Percentiles rank a stretch among this genome's conserved stretches.
phyloP scores from a whole-genome alignment of 1,140 invertebrate genomes.

The Wasmannia auropunctata region DNA sequence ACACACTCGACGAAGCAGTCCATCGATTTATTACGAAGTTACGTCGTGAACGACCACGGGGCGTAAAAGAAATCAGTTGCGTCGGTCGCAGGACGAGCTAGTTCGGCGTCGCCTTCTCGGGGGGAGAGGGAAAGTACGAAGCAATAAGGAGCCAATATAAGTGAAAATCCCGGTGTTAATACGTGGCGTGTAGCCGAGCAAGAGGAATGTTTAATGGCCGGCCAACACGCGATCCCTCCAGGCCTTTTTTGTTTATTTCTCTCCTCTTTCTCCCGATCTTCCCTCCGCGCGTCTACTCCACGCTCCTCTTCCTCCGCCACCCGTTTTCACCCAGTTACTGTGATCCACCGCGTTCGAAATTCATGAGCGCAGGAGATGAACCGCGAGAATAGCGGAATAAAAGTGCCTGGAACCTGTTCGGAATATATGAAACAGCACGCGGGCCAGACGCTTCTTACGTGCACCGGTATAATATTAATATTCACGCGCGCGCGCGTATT shows the following conservation, averaged over 20 bases:
- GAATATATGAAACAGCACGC: slow-evolving; percentile 14
- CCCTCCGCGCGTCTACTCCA: slow-evolving; percentile 6
- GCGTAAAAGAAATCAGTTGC: slow-evolving; percentile 5
- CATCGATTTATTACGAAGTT: slow-evolving; percentile 40
- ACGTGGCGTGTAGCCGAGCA: slow-evolving; percentile 39
- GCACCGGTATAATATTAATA: not conserved
- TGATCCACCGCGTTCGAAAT: slow-evolving; percentile 48
- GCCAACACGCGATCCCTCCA: slow-evolving; percentile 59
- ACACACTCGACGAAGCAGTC: slow-evolving; percentile 11
- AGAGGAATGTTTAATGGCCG: slow-evolving; percentile 55
- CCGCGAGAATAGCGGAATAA: slow-evolving; percentile 41
- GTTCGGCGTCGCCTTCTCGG: not conserved
- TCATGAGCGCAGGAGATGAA: slow-evolving; percentile 25
- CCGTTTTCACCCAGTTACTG: slow-evolving; percentile 53
- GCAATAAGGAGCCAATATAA: slow-evolving; percentile 51
- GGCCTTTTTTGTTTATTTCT: slow-evolving; percentile 37
- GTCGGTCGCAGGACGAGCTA: not conserved
- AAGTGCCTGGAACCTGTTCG: slow-evolving; percentile 10
- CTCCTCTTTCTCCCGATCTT: not conserved
- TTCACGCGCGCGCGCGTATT: not conserved
- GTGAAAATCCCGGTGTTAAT: slow-evolving; percentile 68
- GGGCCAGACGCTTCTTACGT: not conserved
- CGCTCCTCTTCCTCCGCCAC: not conserved
- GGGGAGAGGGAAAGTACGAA: not conserved
- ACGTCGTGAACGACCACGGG: not conserved